Percentiles rank a stretch among this genome's conserved stretches.
These are phyloP conservation scores for Uropsilus gracilis DNA, from an alignment of 2,113 vertebrate species.

Conservation along the genomic window DNA sequence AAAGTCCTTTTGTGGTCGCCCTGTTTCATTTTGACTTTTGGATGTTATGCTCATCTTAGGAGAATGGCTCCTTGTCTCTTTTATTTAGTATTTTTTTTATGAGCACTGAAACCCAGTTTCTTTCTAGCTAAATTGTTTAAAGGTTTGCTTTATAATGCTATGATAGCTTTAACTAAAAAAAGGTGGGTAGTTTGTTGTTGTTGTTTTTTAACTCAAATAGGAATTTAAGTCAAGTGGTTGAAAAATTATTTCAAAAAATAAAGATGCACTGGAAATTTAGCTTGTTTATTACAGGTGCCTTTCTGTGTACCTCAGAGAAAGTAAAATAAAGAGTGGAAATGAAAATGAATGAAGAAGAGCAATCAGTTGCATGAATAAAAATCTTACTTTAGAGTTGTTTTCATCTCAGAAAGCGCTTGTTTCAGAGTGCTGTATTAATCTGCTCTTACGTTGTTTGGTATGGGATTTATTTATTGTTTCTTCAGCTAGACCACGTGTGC, in stretches of 20 bases:
- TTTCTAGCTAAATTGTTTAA: slow-evolving; percentile 34
- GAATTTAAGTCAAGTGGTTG: slow-evolving; percentile 19
- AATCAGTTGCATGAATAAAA: background rate
- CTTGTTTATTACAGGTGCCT: background rate
- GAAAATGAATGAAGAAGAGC: background rate
- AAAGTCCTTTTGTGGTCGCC: too few relatives aligned
- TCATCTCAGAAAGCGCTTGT: background rate
- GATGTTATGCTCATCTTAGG: slow-evolving; percentile 26
- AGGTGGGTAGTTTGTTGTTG: background rate
- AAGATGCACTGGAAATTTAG: background rate
- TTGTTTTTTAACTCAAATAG: background rate
- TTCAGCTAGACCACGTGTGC: background rate
- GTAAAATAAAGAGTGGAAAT: background rate
- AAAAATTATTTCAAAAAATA: slow-evolving; percentile 37
- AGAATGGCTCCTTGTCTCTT: background rate
- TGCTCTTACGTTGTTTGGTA: background rate
- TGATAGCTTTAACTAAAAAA: slow-evolving; percentile 4
- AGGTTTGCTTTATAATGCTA: slow-evolving; percentile 56
- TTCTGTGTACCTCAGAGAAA: background rate
- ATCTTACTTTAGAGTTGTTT: background rate
- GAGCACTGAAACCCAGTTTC: slow-evolving; percentile 26
- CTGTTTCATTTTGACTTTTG: too few relatives aligned
- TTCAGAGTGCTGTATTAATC: slow-evolving; percentile 1
- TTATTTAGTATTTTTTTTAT: slow-evolving; percentile 39
- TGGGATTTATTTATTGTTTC: slow-evolving; percentile 22